phyloP scores from a whole-genome alignment of 2,888 invertebrate genomes.

The Macrophya alboannulata region DNA sequence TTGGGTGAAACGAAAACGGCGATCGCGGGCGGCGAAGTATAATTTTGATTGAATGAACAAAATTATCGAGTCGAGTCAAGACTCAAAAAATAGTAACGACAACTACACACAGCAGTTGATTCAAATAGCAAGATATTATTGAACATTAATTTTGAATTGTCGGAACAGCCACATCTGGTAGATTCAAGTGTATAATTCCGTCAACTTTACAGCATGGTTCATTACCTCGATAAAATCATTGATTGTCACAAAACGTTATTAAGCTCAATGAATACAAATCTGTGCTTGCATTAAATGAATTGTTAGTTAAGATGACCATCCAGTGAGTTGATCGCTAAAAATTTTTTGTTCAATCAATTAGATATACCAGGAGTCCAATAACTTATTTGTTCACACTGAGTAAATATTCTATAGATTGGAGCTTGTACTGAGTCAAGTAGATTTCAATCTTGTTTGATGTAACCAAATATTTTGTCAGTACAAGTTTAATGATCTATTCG shows the following conservation, averaged over 20 bases:
- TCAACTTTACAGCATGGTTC: neutral
- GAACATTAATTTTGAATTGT: neutral
- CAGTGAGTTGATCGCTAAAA: neutral
- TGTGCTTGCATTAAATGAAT: neutral
- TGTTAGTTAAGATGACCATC: neutral
- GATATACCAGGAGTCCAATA: neutral
- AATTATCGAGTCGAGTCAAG: neutral
- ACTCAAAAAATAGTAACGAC: neutral
- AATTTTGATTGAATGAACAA: neutral
- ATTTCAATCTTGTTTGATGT: neutral
- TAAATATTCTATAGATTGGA: neutral
- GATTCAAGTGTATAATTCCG: neutral
- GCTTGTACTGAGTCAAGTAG: neutral
- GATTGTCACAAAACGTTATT: neutral
- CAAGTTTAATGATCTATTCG: neutral
- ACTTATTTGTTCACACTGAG: neutral
- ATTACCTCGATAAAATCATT: neutral
- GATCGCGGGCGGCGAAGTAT: conserved; percentile 5
- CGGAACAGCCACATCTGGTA: neutral
- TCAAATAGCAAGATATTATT: neutral
- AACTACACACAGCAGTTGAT: neutral
- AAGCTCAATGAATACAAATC: neutral
- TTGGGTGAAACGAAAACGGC: neutral
- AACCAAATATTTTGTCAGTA: neutral
- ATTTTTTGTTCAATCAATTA: neutral